Conservation (phyloP, 2,888 invertebrate genomes). For the Theristus sp. region DNA sequence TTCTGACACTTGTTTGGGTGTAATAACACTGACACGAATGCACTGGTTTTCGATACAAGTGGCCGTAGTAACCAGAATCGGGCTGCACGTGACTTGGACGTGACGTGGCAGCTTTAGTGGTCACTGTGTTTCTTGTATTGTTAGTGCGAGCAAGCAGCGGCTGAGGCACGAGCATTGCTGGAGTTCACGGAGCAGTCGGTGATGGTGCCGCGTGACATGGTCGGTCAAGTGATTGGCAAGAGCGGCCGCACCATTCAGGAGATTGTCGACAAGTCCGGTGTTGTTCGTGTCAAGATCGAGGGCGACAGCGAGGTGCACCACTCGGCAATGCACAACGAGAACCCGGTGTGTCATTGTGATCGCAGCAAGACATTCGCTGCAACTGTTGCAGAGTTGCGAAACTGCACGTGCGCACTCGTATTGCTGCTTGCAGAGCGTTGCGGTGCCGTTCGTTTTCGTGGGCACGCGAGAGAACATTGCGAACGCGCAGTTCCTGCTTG, state of each 20-base stretch:
- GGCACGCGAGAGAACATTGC: conserved; percentile 89
- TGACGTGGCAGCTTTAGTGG: no score
- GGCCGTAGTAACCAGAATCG: no score
- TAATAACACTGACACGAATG: not conserved
- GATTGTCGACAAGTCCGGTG: conserved; percentile 98
- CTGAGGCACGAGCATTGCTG: conserved; percentile 72
- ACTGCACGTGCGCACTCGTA: no score
- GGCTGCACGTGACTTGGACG: no score
- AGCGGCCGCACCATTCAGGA: conserved; percentile 95
- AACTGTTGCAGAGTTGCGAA: no score
- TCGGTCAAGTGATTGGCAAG: conserved; percentile 75
- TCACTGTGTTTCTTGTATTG: no score
- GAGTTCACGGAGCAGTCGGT: conserved; percentile 92
- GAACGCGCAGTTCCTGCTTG: conserved; percentile 53
- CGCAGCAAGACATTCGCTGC: no score
- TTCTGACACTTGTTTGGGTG: not conserved
- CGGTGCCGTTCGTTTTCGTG: conserved; percentile 96
- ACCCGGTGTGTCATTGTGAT: no score
- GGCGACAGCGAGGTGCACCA: conserved; percentile 84
- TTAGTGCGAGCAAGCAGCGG: no score
- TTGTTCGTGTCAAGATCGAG: conserved; percentile 82
- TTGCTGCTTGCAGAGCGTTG: no score
- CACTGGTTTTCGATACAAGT: no score
- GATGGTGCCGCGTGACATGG: conserved; percentile 79
- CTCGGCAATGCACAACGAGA: no score